Conservation (phyloP, 2,888 invertebrate species). For the Gnatocerus cornutus region DNA sequence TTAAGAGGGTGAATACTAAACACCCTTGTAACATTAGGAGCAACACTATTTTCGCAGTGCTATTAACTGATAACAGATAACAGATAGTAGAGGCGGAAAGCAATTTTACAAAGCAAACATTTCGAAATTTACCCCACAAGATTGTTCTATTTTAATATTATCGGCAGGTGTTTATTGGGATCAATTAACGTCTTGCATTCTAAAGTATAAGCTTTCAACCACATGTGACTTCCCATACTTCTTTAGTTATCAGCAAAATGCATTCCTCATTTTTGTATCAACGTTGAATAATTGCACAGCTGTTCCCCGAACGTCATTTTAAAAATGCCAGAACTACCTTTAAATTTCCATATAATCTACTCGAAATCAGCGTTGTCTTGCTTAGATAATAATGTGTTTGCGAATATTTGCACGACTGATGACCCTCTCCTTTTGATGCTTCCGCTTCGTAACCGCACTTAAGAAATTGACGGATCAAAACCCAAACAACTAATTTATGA, state of each 20-base stretch:
- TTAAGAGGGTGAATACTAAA: conserved; percentile 22
- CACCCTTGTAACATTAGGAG: not conserved
- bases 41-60: conserved; percentile 3
- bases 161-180: conserved; percentile 30
- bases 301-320: conserved; percentile 4
- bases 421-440: no score
- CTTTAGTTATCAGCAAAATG: conserved; percentile 13
- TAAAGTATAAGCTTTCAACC: conserved; percentile 23
- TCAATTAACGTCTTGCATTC: conserved; percentile 17
- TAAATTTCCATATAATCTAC: conserved; percentile 5
- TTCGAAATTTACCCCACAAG: not conserved
- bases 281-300: conserved; percentile 19
- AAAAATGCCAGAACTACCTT: not conserved
- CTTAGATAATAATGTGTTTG: conserved; percentile 6
- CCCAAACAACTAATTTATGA: no score
- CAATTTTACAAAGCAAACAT: conserved; percentile 10
- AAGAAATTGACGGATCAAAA: no score
- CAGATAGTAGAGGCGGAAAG: conserved; percentile 13
- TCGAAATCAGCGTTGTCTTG: conserved; percentile 3
- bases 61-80: conserved; percentile 15
- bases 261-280: conserved; percentile 19
- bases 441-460: no score
- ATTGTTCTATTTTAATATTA: conserved; percentile 15
- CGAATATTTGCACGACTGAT: not conserved
- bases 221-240: conserved; percentile 22